phyloP scores from a whole-genome alignment of 30 jellyfish, hydroid and myxozoan species.

The Aurelia aurita region DNA sequence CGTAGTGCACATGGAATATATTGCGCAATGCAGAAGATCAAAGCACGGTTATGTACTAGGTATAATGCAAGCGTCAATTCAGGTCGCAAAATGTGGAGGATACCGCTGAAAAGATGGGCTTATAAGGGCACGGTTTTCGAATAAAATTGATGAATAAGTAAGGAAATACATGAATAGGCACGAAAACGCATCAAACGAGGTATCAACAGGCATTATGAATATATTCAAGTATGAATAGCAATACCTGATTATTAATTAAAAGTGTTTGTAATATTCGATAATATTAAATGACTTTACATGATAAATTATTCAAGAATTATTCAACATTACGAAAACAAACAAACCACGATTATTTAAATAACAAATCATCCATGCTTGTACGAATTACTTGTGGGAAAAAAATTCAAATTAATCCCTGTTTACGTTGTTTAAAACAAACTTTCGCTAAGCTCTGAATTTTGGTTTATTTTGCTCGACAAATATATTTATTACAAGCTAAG shows the following conservation, averaged over 20 bases:
- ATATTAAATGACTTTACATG: constrained; percentile 6
- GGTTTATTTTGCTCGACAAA: not conserved
- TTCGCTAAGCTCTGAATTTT: not conserved
- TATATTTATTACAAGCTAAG: too few species aligned
- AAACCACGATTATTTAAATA: constrained; percentile 6
- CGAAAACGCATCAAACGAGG: not conserved
- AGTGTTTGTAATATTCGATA: constrained; percentile 18
- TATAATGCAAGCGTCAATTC: not conserved
- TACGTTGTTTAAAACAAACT: constrained; percentile 2
- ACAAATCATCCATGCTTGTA: constrained; percentile 1
- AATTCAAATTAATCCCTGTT: not conserved
- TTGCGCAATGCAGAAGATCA: too few species aligned
- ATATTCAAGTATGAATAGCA: not conserved
- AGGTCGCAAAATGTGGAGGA: not conserved
- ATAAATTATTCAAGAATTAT: constrained; percentile 23
- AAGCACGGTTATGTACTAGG: not conserved
- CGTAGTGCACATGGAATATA: too few species aligned
- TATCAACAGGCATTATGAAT: not conserved
- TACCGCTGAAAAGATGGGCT: too few species aligned
- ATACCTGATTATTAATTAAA: constrained; percentile 46
- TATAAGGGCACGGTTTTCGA: too few species aligned
- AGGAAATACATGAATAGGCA: not conserved
- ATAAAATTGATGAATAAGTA: too few species aligned
- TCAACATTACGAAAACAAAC: constrained; percentile 18
- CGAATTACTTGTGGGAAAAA: constrained; percentile 23